phyloP scores from a whole-genome alignment of 2,888 invertebrate species.

The Julus scanicus region DNA sequence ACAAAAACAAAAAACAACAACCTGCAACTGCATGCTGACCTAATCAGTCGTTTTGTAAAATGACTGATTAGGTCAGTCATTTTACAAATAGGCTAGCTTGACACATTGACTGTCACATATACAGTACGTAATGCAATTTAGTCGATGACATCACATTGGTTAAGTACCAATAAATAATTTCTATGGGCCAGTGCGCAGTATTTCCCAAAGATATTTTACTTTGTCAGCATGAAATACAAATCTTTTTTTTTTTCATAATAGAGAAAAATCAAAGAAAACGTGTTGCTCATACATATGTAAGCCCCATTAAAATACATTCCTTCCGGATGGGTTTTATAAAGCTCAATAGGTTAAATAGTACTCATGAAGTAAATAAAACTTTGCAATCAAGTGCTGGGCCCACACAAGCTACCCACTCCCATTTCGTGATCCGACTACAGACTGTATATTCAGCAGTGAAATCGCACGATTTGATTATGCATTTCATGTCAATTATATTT shows the following conservation, averaged over 20 bases:
- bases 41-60: too few species aligned
- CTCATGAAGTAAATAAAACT: conserved; percentile 13
- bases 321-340: neutral
- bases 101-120: too few species aligned
- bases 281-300: neutral
- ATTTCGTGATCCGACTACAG: neutral
- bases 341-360: conserved; percentile 18
- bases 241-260: neutral
- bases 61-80: too few species aligned
- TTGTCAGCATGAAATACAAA: neutral
- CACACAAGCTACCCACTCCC: conserved; percentile 10
- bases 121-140: too few species aligned
- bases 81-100: too few species aligned
- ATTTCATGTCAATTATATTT: too few species aligned
- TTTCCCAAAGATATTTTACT: neutral
- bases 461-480: neutral
- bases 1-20: too few species aligned
- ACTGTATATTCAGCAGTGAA: neutral
- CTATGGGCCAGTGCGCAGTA: neutral
- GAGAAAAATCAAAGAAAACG: neutral
- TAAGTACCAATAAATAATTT: neutral
- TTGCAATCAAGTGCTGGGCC: neutral
- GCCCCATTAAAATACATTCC: neutral
- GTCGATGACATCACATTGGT: neutral
- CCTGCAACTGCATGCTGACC: too few species aligned